phyloP scores from a whole-genome alignment of 2,888 invertebrate genomes.

The Microctonus hyperodae region DNA sequence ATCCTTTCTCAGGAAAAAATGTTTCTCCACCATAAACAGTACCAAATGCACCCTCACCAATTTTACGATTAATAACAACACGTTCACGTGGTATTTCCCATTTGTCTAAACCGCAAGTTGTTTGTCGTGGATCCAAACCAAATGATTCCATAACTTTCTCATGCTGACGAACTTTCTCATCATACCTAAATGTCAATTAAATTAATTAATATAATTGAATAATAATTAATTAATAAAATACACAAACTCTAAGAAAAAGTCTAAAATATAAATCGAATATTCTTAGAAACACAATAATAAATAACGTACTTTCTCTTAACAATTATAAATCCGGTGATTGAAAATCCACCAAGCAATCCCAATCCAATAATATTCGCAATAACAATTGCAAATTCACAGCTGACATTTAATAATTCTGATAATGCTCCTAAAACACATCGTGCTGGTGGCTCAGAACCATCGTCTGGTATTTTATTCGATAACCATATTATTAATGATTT shows the following conservation, averaged over 20 bases:
- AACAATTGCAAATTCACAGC: constrained; percentile 78
- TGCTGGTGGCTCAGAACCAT: constrained; percentile 69
- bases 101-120: constrained; percentile 72
- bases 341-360: constrained; percentile 67
- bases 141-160: constrained; percentile 75
- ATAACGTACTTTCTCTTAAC: constrained; percentile 69
- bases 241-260: background rate
- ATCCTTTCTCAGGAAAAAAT: constrained; percentile 72
- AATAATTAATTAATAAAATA: background rate
- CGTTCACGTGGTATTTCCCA: constrained; percentile 88
- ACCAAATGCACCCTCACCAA: constrained; percentile 92
- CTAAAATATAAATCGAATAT: background rate
- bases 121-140: constrained; percentile 69
- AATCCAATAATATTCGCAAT: constrained; percentile 72
- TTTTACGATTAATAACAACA: constrained; percentile 83
- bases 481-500: constrained; percentile 71
- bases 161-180: constrained; percentile 71
- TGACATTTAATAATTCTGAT: constrained; percentile 72
- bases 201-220: too few relatives aligned
- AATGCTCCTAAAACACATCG: constrained; percentile 75
- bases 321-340: constrained; percentile 70
- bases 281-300: background rate
- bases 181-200: constrained; percentile 67
- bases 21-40: constrained; percentile 93
- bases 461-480: constrained; percentile 70